These are phyloP conservation scores for Phalanger gymnotis DNA, from an alignment of 2,797 vertebrate genomes.

Conservation along the genomic window DNA sequence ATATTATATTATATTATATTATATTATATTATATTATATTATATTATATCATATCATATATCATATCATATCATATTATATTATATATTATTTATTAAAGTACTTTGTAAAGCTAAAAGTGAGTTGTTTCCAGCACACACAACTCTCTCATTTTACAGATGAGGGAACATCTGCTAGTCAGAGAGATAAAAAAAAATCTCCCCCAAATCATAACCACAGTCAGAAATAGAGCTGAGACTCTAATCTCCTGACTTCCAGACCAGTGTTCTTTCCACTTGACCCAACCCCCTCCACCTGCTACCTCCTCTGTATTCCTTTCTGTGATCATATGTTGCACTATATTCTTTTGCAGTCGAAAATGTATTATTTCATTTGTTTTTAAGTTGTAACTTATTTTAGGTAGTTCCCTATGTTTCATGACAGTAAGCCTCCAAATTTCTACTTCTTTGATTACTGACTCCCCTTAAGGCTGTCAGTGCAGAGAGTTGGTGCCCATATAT, in stretches of 20 bases:
- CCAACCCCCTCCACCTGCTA: not conserved
- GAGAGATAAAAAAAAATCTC: not conserved
- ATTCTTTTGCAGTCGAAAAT: not conserved
- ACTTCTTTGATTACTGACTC: not conserved
- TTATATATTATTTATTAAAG: no score
- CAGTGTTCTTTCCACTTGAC: not conserved
- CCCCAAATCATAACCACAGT: not conserved
- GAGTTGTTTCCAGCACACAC: not conserved
- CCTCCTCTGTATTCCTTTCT: not conserved
- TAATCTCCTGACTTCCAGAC: not conserved
- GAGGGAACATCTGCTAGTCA: not conserved
- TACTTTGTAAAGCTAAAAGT: not conserved
- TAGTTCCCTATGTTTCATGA: not conserved
- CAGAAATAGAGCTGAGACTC: not conserved
- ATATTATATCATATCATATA: no score
- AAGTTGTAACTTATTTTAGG: not conserved
- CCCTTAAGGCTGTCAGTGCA: not conserved
- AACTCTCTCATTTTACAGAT: not conserved
- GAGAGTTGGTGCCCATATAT: not conserved
- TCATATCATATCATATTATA: no score
- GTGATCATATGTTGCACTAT: not conserved
- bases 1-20: no score
- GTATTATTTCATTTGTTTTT: not conserved
- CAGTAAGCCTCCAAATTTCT: not conserved
- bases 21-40: no score